Conservation (phyloP, 2,888 invertebrate species). For the Sericinus montela region DNA sequence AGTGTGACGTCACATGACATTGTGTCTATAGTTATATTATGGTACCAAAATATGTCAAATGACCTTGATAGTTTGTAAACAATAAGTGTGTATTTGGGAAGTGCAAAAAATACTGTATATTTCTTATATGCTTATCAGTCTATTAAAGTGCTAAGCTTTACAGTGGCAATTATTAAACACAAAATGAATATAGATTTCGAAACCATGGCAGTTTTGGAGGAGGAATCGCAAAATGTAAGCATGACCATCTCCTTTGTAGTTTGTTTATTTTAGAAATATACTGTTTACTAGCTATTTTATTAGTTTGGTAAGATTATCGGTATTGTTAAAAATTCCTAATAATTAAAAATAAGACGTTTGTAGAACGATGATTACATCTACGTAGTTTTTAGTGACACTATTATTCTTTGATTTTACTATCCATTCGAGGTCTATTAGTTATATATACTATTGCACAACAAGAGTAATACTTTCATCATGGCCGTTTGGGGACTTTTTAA, state of each 20-base stretch:
- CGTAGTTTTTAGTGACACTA: conserved; percentile 32
- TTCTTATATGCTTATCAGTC: conserved; percentile 25
- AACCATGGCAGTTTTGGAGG: conserved; percentile 81
- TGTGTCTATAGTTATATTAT: conserved; percentile 12
- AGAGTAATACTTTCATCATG: conserved; percentile 44
- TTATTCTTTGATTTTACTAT: conserved; percentile 33
- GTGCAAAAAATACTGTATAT: conserved; percentile 26
- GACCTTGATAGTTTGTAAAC: conserved; percentile 90
- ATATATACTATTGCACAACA: conserved; percentile 60
- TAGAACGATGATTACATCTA: conserved; percentile 23
- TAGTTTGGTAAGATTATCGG: background rate
- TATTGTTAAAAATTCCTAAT: background rate
- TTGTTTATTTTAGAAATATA: conserved; percentile 33
- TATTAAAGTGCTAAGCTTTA: conserved; percentile 15
- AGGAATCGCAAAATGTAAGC: conserved; percentile 81
- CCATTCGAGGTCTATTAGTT: conserved; percentile 23
- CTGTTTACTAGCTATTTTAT: background rate
- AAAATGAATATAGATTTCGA: conserved; percentile 80
- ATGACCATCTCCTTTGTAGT: conserved; percentile 31
- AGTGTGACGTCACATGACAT: conserved; percentile 45
- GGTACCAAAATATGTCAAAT: conserved; percentile 76
- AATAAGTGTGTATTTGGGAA: conserved; percentile 71
- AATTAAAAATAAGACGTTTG: background rate
- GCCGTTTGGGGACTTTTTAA: conserved; percentile 12
- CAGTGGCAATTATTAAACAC: conserved; percentile 23